Evolutionary conservation across 2,113 vertebrate species (phyloP).

Genomic region (Dromiciops gliroides): DNA sequence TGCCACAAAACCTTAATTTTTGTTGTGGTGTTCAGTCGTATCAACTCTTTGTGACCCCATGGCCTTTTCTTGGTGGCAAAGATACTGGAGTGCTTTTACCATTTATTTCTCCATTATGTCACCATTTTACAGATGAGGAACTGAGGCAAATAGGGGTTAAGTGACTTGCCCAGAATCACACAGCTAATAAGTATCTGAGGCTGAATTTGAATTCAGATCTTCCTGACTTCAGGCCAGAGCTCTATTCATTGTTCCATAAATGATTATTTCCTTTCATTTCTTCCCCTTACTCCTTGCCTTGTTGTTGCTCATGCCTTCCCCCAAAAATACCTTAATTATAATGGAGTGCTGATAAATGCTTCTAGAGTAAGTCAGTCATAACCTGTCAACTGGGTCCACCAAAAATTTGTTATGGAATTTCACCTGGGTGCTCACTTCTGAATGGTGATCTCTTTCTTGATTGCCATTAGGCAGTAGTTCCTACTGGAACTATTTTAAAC

Average conservation of each 20-base stretch:
- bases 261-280: background rate
- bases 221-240: background rate
- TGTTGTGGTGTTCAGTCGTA: background rate
- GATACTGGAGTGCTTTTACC: background rate
- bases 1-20: background rate
- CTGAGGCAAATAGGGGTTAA: background rate
- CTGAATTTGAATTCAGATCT: background rate
- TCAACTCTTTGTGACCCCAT: too few species aligned
- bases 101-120: background rate
- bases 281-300: background rate
- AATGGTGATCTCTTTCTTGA: background rate
- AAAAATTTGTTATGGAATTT: background rate
- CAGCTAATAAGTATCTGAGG: background rate
- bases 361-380: background rate
- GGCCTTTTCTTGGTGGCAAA: background rate
- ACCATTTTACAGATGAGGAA: background rate
- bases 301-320: background rate
- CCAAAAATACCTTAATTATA: background rate
- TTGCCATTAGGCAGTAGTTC: background rate
- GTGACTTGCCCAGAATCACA: background rate
- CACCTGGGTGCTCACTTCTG: background rate
- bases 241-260: background rate
- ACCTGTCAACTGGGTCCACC: background rate
- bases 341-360: background rate
- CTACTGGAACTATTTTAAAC: background rate